Conservation (phyloP, 2,797 vertebrate species). For the Bovichtus variegatus region DNA sequence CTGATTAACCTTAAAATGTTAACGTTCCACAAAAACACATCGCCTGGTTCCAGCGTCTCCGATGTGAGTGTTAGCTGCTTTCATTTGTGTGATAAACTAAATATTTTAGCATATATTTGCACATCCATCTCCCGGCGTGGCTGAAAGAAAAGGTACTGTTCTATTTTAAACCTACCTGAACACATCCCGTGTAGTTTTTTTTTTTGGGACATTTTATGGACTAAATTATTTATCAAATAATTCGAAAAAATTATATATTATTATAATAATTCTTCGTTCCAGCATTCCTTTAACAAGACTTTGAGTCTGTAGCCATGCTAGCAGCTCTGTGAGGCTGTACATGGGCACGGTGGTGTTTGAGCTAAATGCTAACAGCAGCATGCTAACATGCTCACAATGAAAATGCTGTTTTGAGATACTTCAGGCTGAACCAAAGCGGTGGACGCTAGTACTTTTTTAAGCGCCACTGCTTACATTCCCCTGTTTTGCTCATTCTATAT, state of each 20-base stretch:
- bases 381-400: not conserved
- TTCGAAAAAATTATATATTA: not conserved
- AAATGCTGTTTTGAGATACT: not conserved
- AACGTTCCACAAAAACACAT: not conserved
- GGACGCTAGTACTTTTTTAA: not conserved
- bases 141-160: not conserved
- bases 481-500: not conserved
- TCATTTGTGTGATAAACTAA: not conserved
- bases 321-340: not conserved
- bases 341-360: not conserved
- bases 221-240: not conserved
- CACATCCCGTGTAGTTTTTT: not conserved
- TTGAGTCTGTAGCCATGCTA: not conserved
- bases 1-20: not conserved
- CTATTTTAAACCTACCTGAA: not conserved
- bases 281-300: not conserved
- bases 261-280: not conserved
- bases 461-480: not conserved
- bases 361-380: not conserved
- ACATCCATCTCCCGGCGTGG: not conserved
- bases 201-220: not conserved
- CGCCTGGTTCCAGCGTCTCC: not conserved
- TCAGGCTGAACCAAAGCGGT: not conserved
- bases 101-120: not conserved
- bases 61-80: not conserved